A percentile compares a stretch with the other conserved stretches of the same genome.
These are phyloP conservation scores for Suillia variegata DNA, from an alignment of 2,888 invertebrate genomes.

Conservation along the genomic window DNA sequence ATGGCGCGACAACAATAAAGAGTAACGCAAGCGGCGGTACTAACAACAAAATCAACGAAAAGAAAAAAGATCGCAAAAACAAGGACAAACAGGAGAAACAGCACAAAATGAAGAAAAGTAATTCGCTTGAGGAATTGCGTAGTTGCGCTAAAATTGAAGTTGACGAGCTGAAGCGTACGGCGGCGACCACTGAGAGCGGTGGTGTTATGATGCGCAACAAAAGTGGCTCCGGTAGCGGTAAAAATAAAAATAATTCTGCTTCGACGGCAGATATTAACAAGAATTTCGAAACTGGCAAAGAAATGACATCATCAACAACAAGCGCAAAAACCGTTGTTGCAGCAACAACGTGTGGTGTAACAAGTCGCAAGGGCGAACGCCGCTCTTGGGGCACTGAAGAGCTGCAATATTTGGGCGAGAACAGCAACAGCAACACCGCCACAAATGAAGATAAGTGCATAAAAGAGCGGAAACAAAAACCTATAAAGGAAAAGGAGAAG, in stretches of 20 bases:
- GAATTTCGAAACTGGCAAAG: conserved; percentile 40
- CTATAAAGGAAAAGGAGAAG: conserved; percentile 30
- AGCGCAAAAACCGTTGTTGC: not conserved
- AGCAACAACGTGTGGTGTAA: conserved; percentile 17
- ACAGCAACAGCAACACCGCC: conserved; percentile 14
- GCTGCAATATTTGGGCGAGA: conserved; percentile 61
- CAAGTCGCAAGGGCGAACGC: conserved; percentile 61
- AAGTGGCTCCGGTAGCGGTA: conserved; percentile 23
- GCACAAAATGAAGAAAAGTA: conserved; percentile 66
- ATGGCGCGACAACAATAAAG: no score
- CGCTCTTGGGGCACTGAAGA: conserved; percentile 74
- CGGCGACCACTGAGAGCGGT: conserved; percentile 54
- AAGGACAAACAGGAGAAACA: conserved; percentile 61
- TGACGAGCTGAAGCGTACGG: conserved; percentile 62
- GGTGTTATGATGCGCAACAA: conserved; percentile 54
- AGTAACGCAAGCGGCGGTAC: conserved; percentile 32
- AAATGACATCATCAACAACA: conserved; percentile 8
- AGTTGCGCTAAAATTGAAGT: conserved; percentile 78
- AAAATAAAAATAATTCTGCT: conserved; percentile 42
- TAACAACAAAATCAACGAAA: conserved; percentile 30
- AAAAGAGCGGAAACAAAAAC: conserved; percentile 5
- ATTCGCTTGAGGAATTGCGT: conserved; percentile 78
- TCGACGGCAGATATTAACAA: conserved; percentile 51
- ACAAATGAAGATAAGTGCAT: not conserved
- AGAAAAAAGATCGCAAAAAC: conserved; percentile 63